Base-by-base conservation (phyloP, 2,797 vertebrate genomes). In the Urophycis tenuis region DNA sequence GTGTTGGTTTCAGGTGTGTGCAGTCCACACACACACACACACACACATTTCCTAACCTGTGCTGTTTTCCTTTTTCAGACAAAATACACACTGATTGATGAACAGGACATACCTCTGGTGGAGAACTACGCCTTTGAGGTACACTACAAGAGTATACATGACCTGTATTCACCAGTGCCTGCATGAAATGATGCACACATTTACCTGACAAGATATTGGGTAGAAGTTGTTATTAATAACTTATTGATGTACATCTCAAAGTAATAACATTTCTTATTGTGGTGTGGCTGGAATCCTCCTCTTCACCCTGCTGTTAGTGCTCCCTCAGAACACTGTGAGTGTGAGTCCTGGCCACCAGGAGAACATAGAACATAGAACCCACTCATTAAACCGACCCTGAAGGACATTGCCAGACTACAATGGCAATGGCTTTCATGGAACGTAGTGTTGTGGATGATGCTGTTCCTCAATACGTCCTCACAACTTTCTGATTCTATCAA, bases 101-200 rank as follows among this genome's bases (percentile, higher is more conserved):
- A 99, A 83, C 96, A 98, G 86, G 97, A 99, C 92, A 99, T 99
- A 92, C 97, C 97, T 0, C 92, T 99, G 80, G 97, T 99, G 92
- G 97, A 99, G 89, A 98, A 96, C 90, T 99, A 96, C 90, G 97
- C 97, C 81, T 99, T 99, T 86, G 96, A 99, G 95, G 97, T 99
- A 90, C 94, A 32, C 32, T 10, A 1, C 15, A 32, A 32, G 69
- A 32, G 29, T 31, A 32, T 32, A 17, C 17, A 15, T 70, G 7
- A 30, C 72, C 53, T 60, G 53, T 25, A 60, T 25, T 53, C 19
- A 53, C 12, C 45, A 2, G 22, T n/a, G 53, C 11, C 22, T 60
- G 53, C 53, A n/a, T 60, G n/a, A 49, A 45, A 45, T 19, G n/a
- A n/a, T n/a, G n/a, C n/a, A n/a, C n/a, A n/a, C n/a, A n/a, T n/a